Conservation (phyloP, 2,797 vertebrate species). For the Chelon labrosus region DNA sequence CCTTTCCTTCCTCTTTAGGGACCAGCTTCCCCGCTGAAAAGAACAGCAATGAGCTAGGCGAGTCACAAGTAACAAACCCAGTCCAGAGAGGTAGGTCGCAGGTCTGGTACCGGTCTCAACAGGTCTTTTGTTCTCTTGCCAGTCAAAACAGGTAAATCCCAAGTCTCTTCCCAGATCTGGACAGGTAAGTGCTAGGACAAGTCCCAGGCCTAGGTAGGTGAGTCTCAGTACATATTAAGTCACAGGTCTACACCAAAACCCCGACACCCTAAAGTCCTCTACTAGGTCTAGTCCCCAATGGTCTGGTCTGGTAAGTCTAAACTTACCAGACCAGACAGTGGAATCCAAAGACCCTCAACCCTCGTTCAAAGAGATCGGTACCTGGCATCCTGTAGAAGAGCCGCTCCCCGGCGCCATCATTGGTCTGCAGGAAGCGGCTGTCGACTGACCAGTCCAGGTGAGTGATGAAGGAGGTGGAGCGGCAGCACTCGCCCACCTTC, state of each 20-base stretch:
- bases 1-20: conserved; percentile 93
- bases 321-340: no score
- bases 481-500: conserved; percentile 94
- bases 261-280: no score
- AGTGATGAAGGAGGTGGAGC: conserved; percentile 93
- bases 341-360: no score
- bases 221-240: not conserved
- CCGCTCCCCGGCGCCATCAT: conserved; percentile 92
- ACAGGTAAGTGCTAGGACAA: not conserved
- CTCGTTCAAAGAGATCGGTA: conserved; percentile 8
- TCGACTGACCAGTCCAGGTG: conserved; percentile 98
- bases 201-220: not conserved
- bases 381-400: conserved; percentile 94
- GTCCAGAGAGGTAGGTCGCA: not conserved
- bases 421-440: conserved; percentile 94
- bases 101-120: not conserved
- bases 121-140: not conserved
- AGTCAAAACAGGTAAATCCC: not conserved
- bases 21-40: conserved; percentile 90
- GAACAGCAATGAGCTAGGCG: not conserved
- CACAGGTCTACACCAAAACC: not conserved
- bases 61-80: not conserved
- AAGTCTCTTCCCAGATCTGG: accelerated
- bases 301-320: no score
- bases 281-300: not conserved